Evolutionary conservation across 2,797 vertebrate species (phyloP), one percentile per base, ranked within the genome.

Genomic region (Parambassis ranga): DNA sequence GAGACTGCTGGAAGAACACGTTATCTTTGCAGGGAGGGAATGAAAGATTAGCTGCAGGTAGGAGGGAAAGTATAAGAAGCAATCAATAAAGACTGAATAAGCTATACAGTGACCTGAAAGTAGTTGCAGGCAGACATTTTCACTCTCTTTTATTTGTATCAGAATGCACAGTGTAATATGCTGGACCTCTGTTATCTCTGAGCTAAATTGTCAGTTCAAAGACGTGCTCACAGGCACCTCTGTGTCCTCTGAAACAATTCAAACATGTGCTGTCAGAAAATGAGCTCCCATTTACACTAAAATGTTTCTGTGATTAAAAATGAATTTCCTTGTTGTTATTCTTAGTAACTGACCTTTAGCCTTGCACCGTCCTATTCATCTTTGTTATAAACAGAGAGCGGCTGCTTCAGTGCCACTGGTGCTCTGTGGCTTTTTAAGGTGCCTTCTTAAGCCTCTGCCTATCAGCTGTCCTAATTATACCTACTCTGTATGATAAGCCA

Each of bases 401-500:
- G 16, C 19, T 57, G 37, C 46, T 38, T 63, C 50, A 58, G 15
- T 35, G 55, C 71, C 62, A 46, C 53, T 31, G 57, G 36, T 48
- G 56, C 42, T 69, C 53, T 67, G 77, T 63, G 66, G 36, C 28
- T 81, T 71, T 63, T 57, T 62, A 58, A 66, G 44, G 52, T 28
- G 30, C 56, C 38, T 75, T 39, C 37, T 61, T 71, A 76, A 86
- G 77, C 80, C 62, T 48, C 24, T 0, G 30, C 55, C 72, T 64
- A 70, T 78, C 71, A 65, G 39, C 68, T 65, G 52, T 75, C 57
- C 77, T 85, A 68, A 89, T 88, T 88, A 80, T 77, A 75, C 62
- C 42, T 57, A 75, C 52, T 81, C 68, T 81, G 60, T 83, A 81
- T 75, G 77, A 87, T 87, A 86, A 86, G 81, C 75, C 71, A 81